Evolutionary conservation across 1,140 invertebrate genomes (phyloP), one percentile per base, ranked within the genome.

Genomic region (Subanguina moxae): DNA sequence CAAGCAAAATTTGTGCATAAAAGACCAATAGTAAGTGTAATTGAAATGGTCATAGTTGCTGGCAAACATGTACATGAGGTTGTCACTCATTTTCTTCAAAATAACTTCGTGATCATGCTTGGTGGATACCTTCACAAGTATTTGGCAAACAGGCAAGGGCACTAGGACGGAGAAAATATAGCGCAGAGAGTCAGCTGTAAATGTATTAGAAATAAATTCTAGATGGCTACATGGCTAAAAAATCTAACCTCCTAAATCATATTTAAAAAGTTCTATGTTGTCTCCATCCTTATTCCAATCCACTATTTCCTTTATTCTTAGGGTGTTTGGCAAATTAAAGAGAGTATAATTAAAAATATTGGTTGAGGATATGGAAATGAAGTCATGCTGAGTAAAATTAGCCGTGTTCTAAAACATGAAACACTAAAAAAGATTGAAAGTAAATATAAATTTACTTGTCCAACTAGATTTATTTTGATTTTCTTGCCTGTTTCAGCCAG

Each of bases 1-100:
- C 8, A 52, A 5, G 23, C 48, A 52, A 52, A 52, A 52, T 25
- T 52, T 52, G 48, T 52, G 48, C n/a, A 52, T 52, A 52, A 52
- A 52, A 52, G 48, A 52, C 48, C n/a, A 52, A 52, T 52, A 52
- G 15, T 52, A 52, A 8, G 48, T 52, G 3, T 52, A 15, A 19
- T 15, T 19, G 1, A 25, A 52, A 52, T 52, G 48, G 48, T 52
- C n/a, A 52, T 52, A 52, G 23, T 52, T 52, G 32, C 32, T 38
- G 8, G 48, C 48, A 52, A 7, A 52, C 48, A 52, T 21, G 17
- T 52, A 52, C 48, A 52, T 52, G 3, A 52, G 48, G 23, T 52
- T 52, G 3, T 52, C n/a, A 52, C 48, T 52, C 48, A 52, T 21
- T 52, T 25, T 19, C 48, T 52, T 52, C 48, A 52, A 21, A 7